Evolutionary conservation across 2,113 vertebrate genomes (phyloP).

Genomic region (Planiliza haematocheilus): DNA sequence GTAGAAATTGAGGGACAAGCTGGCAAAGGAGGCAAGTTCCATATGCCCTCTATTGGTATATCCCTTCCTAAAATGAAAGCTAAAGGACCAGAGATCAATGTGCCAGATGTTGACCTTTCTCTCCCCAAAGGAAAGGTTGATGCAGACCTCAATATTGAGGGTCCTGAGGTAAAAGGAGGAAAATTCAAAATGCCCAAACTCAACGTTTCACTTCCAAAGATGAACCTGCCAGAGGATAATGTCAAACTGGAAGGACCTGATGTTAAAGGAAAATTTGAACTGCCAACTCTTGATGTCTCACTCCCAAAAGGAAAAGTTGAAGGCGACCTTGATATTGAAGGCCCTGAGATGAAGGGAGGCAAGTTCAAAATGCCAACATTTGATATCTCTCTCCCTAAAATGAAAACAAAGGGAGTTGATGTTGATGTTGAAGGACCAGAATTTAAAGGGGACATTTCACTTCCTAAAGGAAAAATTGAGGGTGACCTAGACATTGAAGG

Average conservation of each 20-base stretch:
- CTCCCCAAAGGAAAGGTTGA: constrained; percentile 67
- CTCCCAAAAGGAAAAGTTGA: constrained; percentile 33
- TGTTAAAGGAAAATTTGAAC: constrained; percentile 41
- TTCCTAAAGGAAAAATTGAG: constrained; percentile 68
- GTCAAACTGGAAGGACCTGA: constrained; percentile 28
- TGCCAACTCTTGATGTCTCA: constrained; percentile 35
- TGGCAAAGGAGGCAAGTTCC: constrained; percentile 61
- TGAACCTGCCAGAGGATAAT: constrained; percentile 38
- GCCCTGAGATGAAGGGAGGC: constrained; percentile 31
- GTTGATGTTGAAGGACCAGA: constrained; percentile 47
- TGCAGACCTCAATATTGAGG: constrained; percentile 39
- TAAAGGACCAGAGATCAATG: constrained; percentile 44
- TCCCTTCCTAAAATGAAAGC: constrained; percentile 58
- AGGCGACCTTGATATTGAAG: constrained; percentile 53
- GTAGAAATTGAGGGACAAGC: constrained; percentile 27
- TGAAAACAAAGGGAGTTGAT: constrained; percentile 33
- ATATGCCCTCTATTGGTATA: constrained; percentile 54
- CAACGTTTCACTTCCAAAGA: constrained; percentile 65
- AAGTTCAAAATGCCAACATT: constrained; percentile 63
- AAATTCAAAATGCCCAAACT: constrained; percentile 65
- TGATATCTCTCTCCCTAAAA: constrained; percentile 56
- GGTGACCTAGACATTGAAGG: constrained; percentile 31
- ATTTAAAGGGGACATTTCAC: constrained; percentile 58
- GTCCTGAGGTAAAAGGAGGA: constrained; percentile 33
- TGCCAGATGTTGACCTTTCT: constrained; percentile 69